A percentile compares a stretch with the other conserved stretches of the same genome.
Conservation (phyloP, 53 echinoderm and acorn worm species). For the Arbacia lixula region DNA sequence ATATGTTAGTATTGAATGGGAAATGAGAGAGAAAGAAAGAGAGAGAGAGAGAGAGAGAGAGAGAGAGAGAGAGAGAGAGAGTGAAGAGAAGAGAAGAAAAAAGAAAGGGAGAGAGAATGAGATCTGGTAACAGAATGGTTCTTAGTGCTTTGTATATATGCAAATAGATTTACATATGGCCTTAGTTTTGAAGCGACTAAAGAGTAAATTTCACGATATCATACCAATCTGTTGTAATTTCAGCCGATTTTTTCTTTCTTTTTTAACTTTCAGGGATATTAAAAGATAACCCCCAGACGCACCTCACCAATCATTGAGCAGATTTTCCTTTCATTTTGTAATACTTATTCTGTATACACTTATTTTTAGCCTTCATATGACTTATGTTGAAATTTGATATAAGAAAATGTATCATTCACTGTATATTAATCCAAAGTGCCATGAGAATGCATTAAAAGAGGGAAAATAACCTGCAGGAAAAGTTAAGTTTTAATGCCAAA, state of each 20-base stretch:
- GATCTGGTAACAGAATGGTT: background rate
- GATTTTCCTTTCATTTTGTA: too few relatives aligned
- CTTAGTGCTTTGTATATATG: constrained; percentile 60
- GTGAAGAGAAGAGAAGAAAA: background rate
- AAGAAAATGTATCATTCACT: too few relatives aligned
- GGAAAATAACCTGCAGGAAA: too few relatives aligned
- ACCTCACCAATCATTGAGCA: too few relatives aligned
- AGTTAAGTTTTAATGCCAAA: too few relatives aligned
- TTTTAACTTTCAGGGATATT: constrained; percentile 41
- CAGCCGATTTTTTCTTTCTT: constrained; percentile 2
- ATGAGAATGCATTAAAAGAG: too few relatives aligned
- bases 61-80: background rate
- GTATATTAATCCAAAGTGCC: too few relatives aligned
- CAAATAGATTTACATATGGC: constrained; percentile 55
- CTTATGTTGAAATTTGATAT: too few relatives aligned
- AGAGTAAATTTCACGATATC: too few relatives aligned
- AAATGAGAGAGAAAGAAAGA: background rate
- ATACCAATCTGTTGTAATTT: constrained; percentile 34
- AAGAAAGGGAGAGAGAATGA: background rate
- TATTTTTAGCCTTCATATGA: too few relatives aligned
- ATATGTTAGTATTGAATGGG: constrained; percentile 6
- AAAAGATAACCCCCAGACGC: too few relatives aligned
- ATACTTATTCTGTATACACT: too few relatives aligned
- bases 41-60: constrained; percentile 4
- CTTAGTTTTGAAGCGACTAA: constrained; percentile 51